A percentile compares a stretch with the other conserved stretches of the same genome.
phyloP scores from a whole-genome alignment of 2,888 invertebrate species.

The Laothoe populi region DNA sequence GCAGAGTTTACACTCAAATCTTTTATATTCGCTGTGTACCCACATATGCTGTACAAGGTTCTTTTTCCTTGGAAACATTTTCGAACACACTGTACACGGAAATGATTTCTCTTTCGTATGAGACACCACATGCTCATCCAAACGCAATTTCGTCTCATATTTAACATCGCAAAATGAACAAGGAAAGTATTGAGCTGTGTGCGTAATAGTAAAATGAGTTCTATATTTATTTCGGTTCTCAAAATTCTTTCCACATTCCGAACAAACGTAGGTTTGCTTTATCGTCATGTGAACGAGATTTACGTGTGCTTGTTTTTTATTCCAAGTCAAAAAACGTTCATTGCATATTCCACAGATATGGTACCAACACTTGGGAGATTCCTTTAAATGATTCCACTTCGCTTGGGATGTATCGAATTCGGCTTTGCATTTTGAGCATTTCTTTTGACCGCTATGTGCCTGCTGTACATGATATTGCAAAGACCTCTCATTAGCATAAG shows the following conservation, averaged over 20 bases:
- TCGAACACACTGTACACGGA: constrained; percentile 33
- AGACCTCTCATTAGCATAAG: constrained; percentile 43
- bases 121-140: constrained; percentile 31
- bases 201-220: constrained; percentile 42
- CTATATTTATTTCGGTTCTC: constrained; percentile 37
- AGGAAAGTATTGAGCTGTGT: constrained; percentile 37
- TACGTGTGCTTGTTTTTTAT: constrained; percentile 41
- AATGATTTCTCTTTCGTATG: constrained; percentile 37
- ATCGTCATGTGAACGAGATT: constrained; percentile 41
- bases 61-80: constrained; percentile 31
- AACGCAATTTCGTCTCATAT: constrained; percentile 31
- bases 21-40: constrained; percentile 41
- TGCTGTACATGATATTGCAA: constrained; percentile 42
- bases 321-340: constrained; percentile 44
- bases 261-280: constrained; percentile 39
- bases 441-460: constrained; percentile 36
- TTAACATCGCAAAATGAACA: constrained; percentile 35
- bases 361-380: constrained; percentile 44
- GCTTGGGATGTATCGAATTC: constrained; percentile 42
- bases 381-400: constrained; percentile 41
- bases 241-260: constrained; percentile 48
- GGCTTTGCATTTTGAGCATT: constrained; percentile 47
- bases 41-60: constrained; percentile 45
- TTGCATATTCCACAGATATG: constrained; percentile 46
- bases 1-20: constrained; percentile 42